phyloP scores from a whole-genome alignment of 1,140 invertebrate species.

The Cheumatopsyche charites region DNA sequence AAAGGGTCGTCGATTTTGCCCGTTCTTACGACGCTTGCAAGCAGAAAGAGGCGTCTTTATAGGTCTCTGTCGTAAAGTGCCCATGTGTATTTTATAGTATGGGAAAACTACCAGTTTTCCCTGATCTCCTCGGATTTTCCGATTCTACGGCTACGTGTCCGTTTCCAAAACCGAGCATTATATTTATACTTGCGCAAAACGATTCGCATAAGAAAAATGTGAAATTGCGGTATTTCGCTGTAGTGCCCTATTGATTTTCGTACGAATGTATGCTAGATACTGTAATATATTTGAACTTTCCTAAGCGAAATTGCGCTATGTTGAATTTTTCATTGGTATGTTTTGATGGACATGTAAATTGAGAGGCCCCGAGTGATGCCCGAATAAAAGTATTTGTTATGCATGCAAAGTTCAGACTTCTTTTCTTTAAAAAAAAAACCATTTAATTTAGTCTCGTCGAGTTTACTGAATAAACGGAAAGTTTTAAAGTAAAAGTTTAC shows the following conservation, averaged over 20 bases:
- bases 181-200: not conserved
- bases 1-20: not conserved
- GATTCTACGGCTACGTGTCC: not conserved
- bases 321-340: too few relatives aligned
- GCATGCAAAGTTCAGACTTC: not conserved
- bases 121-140: not conserved
- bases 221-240: too few relatives aligned
- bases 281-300: too few relatives aligned
- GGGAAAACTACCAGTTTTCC: slow-evolving; percentile 10
- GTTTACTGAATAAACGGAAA: not conserved
- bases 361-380: not conserved
- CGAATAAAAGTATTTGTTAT: not conserved
- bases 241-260: too few relatives aligned
- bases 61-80: slow-evolving; percentile 31
- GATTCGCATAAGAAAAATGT: too few relatives aligned
- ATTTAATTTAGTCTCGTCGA: not conserved
- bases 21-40: not conserved
- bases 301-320: too few relatives aligned
- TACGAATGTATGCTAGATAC: too few relatives aligned
- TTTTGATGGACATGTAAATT: too few relatives aligned
- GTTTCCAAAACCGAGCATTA: not conserved
- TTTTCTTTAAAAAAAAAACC: not conserved
- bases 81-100: slow-evolving; percentile 33
- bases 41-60: slow-evolving; percentile 20
- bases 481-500: not conserved